A percentile compares a stretch with the other conserved stretches of the same genome.
Evolutionary conservation across 2,113 vertebrate genomes (phyloP).

Genomic region (Prionailurus bengalensis): DNA sequence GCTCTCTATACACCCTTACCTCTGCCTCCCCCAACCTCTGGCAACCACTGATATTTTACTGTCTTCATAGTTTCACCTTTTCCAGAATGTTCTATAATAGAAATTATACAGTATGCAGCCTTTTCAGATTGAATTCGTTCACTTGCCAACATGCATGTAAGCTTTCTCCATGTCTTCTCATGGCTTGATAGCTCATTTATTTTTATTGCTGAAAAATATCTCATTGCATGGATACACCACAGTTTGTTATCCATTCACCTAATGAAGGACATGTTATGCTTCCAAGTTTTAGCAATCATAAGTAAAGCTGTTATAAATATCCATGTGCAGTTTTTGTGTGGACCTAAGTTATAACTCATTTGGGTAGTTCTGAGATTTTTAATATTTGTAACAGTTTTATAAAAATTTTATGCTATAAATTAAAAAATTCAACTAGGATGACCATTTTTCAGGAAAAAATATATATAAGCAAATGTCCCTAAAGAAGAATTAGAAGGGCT

Average conservation of each 20-base stretch:
- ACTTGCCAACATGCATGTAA: not conserved
- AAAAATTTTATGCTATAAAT: not conserved
- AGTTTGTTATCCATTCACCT: not conserved
- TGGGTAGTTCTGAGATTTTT: not conserved
- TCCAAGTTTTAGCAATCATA: not conserved
- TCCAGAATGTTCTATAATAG: not conserved
- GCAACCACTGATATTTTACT: not conserved
- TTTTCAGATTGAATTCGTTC: not conserved
- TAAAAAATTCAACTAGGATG: conserved; percentile 6
- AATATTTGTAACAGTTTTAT: conserved; percentile 5
- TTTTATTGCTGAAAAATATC: not conserved
- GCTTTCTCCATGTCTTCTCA: not conserved
- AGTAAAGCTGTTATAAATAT: not conserved
- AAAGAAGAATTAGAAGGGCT: not conserved
- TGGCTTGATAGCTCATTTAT: not conserved
- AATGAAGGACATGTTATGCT: not conserved
- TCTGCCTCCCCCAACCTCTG: not conserved
- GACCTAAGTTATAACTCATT: not conserved
- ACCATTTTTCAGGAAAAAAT: not conserved
- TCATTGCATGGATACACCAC: not conserved
- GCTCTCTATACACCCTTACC: not conserved
- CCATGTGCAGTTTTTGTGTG: not conserved
- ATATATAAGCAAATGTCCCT: not conserved
- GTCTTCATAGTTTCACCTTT: not conserved
- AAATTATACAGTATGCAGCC: not conserved